A percentile compares a stretch with the other conserved stretches of the same genome.
These are phyloP conservation scores for Chrysina gloriosa DNA, from an alignment of 2,888 invertebrate species.

Conservation along the genomic window DNA sequence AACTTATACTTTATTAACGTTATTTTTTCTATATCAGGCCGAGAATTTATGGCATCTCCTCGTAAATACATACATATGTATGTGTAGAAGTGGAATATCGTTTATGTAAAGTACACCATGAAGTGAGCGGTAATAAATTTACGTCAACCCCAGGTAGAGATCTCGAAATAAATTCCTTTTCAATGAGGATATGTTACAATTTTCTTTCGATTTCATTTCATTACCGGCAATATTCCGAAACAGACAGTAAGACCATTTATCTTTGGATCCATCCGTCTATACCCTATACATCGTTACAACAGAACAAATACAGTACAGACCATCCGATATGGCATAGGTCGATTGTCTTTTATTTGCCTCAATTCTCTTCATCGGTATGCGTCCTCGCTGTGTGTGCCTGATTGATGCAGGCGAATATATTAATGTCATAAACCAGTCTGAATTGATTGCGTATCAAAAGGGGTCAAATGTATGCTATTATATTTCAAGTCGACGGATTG, in stretches of 20 bases:
- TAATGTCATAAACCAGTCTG: slow-evolving; percentile 57
- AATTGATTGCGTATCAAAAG: slow-evolving; percentile 57
- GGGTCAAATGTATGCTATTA: slow-evolving; percentile 58
- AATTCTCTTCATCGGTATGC: slow-evolving; percentile 53
- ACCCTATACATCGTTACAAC: neutral
- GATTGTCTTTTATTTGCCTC: slow-evolving; percentile 53
- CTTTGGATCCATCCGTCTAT: neutral
- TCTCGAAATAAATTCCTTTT: no score
- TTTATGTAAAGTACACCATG: no score
- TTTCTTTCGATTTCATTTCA: no score
- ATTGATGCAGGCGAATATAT: slow-evolving; percentile 59
- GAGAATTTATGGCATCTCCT: no score
- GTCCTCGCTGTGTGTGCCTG: slow-evolving; percentile 52
- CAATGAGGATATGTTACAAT: no score
- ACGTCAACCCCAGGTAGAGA: no score
- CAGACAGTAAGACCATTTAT: neutral
- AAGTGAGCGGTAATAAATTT: no score
- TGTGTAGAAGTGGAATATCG: no score
- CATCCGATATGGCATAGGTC: neutral
- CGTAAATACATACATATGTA: no score
- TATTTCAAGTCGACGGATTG: slow-evolving; percentile 39
- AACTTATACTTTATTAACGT: no score
- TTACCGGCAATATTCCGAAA: no score
- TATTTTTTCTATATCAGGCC: no score
- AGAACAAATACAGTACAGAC: neutral